Conservation (phyloP, 1,140 invertebrate genomes). For the Camponotus pennsylvanicus region DNA sequence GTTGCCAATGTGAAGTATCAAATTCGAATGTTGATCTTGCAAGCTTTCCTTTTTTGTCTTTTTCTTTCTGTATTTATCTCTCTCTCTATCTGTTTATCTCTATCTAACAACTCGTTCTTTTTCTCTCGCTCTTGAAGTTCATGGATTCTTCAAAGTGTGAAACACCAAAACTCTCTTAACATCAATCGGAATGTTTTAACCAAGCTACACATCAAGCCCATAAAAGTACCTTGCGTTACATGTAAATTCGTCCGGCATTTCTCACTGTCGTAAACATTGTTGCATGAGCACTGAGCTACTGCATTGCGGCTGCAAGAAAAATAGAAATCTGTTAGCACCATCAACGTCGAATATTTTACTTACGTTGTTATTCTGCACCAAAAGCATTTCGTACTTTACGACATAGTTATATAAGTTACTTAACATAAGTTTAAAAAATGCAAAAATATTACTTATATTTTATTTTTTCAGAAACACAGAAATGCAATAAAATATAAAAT, state of each 20-base stretch:
- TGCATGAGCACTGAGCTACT: constrained; percentile 9
- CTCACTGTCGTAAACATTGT: constrained; percentile 51
- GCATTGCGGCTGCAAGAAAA: constrained; percentile 45
- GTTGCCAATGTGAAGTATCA: background rate
- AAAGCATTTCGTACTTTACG: constrained; percentile 13
- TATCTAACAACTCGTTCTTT: background rate
- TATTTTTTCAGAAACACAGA: background rate
- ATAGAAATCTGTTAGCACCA: constrained; percentile 33
- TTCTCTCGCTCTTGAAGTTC: background rate
- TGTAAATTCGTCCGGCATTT: constrained; percentile 35
- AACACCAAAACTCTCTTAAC: constrained; percentile 59
- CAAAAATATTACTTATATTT: constrained; percentile 7
- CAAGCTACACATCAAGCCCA: constrained; percentile 3
- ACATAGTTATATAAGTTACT: background rate
- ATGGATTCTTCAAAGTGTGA: constrained; percentile 23
- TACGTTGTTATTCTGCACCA: background rate
- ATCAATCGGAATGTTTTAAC: constrained; percentile 33
- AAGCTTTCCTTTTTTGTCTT: background rate
- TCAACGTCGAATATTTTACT: constrained; percentile 24
- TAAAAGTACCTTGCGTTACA: constrained; percentile 55
- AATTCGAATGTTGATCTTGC: constrained; percentile 39
- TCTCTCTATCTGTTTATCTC: background rate
- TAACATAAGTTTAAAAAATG: background rate
- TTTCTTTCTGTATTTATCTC: background rate
- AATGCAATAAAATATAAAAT: background rate